A percentile compares a stretch with the other conserved stretches of the same genome.
Conservation (phyloP, 35 echinoderm and acorn worm genomes). For the Chiridota heheva region DNA sequence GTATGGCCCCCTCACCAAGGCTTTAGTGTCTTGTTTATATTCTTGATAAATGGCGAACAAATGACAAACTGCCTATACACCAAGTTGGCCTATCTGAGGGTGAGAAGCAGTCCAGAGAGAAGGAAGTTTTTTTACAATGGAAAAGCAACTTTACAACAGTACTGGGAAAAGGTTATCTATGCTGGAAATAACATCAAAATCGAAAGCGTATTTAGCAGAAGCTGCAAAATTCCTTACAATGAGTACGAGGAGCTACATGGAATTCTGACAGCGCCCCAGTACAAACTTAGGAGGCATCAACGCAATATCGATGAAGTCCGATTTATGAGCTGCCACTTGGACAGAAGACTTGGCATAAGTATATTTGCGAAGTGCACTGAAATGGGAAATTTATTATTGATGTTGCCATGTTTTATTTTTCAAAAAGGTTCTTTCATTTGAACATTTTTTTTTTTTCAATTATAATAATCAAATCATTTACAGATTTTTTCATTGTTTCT, state of each 20-base stretch:
- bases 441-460: too few species aligned
- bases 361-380: too few species aligned
- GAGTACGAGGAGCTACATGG: not conserved
- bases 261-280: not conserved
- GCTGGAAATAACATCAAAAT: not conserved
- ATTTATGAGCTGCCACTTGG: not conserved
- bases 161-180: not conserved
- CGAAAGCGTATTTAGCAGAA: not conserved
- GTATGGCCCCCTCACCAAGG: not conserved
- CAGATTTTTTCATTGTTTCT: too few species aligned
- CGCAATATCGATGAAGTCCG: not conserved
- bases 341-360: not conserved
- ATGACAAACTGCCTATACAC: not conserved
- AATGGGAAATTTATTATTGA: too few species aligned
- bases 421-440: too few species aligned
- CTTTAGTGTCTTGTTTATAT: not conserved
- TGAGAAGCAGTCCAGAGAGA: not conserved
- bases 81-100: not conserved
- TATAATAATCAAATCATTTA: too few species aligned
- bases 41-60: not conserved
- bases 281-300: not conserved
- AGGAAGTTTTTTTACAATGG: not conserved
- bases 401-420: too few species aligned
- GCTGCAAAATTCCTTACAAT: not conserved
- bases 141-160: not conserved